These are phyloP conservation scores for Hirtodrosophila duncani DNA, from an alignment of 2,888 invertebrate species.

Conservation along the genomic window DNA sequence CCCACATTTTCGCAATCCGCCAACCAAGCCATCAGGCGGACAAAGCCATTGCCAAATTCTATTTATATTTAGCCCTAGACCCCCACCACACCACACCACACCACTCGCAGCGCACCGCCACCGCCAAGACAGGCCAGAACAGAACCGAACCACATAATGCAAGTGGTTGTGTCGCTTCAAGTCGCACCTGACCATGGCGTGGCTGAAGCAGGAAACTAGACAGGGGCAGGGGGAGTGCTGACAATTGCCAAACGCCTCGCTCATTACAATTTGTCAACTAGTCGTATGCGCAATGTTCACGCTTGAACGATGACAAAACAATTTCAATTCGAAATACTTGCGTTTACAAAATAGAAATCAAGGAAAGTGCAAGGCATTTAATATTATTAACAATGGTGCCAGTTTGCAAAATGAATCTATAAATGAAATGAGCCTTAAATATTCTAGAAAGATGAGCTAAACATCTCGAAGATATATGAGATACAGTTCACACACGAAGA, in stretches of 20 bases:
- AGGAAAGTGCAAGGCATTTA: constrained; percentile 1
- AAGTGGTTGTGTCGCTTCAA: too few relatives aligned
- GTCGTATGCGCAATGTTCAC: constrained; percentile 44
- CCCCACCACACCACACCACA: too few relatives aligned
- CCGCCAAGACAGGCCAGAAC: too few relatives aligned
- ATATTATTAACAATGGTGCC: background rate
- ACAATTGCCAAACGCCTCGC: constrained; percentile 24
- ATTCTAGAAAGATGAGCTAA: too few relatives aligned
- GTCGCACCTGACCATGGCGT: constrained; percentile 17
- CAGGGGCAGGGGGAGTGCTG: background rate
- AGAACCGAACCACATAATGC: too few relatives aligned
- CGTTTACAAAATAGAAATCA: too few relatives aligned
- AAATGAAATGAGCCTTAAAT: too few relatives aligned
- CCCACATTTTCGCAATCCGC: too few relatives aligned
- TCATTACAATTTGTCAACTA: constrained; percentile 42
- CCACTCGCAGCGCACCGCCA: too few relatives aligned
- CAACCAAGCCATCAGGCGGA: constrained; percentile 9
- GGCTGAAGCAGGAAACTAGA: constrained; percentile 22
- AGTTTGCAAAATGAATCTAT: constrained; percentile 12
- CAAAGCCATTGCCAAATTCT: constrained; percentile 68
- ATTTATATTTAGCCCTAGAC: constrained; percentile 45
- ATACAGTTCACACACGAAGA: too few relatives aligned
- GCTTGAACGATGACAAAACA: constrained; percentile 25
- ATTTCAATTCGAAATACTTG: constrained; percentile 7
- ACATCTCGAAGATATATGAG: too few relatives aligned